phyloP scores from a whole-genome alignment of 2,888 invertebrate species.

The Lamellibrachia columna region DNA sequence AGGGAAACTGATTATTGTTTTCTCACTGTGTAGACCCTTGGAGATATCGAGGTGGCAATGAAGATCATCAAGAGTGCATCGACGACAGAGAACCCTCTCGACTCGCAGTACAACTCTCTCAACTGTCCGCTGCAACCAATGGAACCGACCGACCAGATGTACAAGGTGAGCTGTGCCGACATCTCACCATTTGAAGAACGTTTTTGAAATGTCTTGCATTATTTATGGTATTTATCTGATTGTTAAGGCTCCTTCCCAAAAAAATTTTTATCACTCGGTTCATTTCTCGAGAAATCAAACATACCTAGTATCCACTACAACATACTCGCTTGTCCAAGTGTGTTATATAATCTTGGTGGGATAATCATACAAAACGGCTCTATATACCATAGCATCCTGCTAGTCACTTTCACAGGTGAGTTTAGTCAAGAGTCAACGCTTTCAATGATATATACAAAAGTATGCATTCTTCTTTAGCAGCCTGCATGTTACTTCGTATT shows the following conservation, averaged over 20 bases:
- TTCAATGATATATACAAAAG: not conserved
- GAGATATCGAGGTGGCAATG: conserved; percentile 68
- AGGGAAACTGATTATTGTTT: too few relatives aligned
- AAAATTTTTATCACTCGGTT: too few relatives aligned
- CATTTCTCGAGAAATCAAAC: too few relatives aligned
- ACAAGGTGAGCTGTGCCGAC: conserved; percentile 57
- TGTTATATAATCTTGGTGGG: too few relatives aligned
- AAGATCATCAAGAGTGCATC: conserved; percentile 62
- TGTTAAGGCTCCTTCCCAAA: too few relatives aligned
- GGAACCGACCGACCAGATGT: conserved; percentile 54
- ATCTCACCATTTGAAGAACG: not conserved
- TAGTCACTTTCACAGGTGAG: too few relatives aligned
- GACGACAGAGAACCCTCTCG: conserved; percentile 65
- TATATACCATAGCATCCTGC: too few relatives aligned
- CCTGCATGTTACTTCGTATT: not conserved
- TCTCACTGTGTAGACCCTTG: conserved; percentile 56
- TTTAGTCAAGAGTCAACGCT: not conserved
- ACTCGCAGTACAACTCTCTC: conserved; percentile 66
- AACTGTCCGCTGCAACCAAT: conserved; percentile 65
- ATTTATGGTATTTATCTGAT: not conserved
- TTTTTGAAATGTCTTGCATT: not conserved
- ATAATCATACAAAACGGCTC: too few relatives aligned
- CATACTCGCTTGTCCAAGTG: too few relatives aligned
- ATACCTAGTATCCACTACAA: too few relatives aligned
- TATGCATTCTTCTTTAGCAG: too few relatives aligned